A percentile compares a stretch with the other conserved stretches of the same genome.
These are phyloP conservation scores for Telmatochromis sp. DNA, from an alignment of 2,113 vertebrate species.

Conservation along the genomic window DNA sequence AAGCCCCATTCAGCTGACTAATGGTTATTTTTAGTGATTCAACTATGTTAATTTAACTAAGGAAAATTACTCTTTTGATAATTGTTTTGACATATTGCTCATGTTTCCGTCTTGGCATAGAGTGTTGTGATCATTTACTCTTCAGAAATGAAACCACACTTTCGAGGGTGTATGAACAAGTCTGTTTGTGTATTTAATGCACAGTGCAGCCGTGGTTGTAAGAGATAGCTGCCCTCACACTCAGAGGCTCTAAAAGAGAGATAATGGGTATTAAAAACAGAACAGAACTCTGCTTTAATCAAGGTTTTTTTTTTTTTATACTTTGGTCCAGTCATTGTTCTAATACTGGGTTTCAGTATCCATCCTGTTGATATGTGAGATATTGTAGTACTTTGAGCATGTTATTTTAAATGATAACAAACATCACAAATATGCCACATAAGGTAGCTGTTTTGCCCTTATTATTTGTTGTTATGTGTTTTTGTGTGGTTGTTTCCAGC, in stretches of 20 bases:
- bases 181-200: background rate
- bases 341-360: background rate
- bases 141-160: background rate
- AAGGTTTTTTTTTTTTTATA: background rate
- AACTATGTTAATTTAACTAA: background rate
- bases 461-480: background rate
- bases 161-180: background rate
- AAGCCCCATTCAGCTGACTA: background rate
- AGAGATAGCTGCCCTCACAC: background rate
- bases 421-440: background rate
- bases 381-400: background rate
- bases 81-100: background rate
- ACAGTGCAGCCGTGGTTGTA: background rate
- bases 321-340: background rate
- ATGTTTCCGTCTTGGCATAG: background rate
- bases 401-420: background rate
- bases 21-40: background rate
- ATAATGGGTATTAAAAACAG: background rate
- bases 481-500: constrained; percentile 66
- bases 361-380: background rate
- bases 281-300: background rate
- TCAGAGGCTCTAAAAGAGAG: background rate
- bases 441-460: background rate
- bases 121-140: background rate
- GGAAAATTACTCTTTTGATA: background rate